phyloP scores from a whole-genome alignment of 2,113 vertebrate species.

The Nematolebias whitei region DNA sequence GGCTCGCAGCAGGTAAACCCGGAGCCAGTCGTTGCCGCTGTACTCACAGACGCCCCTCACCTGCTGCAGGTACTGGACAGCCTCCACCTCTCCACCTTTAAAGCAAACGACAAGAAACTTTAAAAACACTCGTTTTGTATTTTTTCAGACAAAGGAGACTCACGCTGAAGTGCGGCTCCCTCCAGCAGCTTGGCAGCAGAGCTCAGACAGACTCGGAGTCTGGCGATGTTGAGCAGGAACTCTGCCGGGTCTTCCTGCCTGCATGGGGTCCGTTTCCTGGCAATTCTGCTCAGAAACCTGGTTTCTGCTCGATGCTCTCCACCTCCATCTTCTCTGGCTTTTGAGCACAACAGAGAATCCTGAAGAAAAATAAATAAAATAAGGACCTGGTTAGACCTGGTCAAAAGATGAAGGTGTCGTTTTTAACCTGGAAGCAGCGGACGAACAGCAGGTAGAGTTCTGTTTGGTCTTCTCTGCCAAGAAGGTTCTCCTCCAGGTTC shows the following conservation, averaged over 20 bases:
- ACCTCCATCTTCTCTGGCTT: not conserved
- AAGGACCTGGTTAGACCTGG: not conserved
- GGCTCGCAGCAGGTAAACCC: conserved; percentile 75
- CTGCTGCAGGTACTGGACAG: conserved; percentile 52
- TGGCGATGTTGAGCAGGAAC: conserved; percentile 74
- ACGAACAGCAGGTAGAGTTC: conserved; percentile 80
- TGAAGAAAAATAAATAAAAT: not conserved
- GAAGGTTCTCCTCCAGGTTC: conserved; percentile 71
- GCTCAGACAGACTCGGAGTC: conserved; percentile 67
- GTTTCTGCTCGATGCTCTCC: conserved; percentile 27
- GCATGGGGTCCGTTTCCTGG: conserved; percentile 57
- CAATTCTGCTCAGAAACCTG: conserved; percentile 69
- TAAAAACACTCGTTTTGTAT: too few species aligned
- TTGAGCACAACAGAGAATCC: conserved; percentile 70
- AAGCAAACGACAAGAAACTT: too few species aligned
- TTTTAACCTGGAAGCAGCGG: conserved; percentile 79
- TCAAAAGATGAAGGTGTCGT: not conserved
- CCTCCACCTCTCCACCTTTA: not conserved
- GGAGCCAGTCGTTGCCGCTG: conserved; percentile 69
- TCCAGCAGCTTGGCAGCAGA: conserved; percentile 62
- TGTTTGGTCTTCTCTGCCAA: conserved; percentile 61
- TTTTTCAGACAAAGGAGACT: too few species aligned
- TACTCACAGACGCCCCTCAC: conserved; percentile 71
- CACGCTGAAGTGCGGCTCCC: conserved; percentile 29
- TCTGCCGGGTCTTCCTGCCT: conserved; percentile 63